Conservation (phyloP, 2,888 invertebrate species). For the Xestia c-nigrum region DNA sequence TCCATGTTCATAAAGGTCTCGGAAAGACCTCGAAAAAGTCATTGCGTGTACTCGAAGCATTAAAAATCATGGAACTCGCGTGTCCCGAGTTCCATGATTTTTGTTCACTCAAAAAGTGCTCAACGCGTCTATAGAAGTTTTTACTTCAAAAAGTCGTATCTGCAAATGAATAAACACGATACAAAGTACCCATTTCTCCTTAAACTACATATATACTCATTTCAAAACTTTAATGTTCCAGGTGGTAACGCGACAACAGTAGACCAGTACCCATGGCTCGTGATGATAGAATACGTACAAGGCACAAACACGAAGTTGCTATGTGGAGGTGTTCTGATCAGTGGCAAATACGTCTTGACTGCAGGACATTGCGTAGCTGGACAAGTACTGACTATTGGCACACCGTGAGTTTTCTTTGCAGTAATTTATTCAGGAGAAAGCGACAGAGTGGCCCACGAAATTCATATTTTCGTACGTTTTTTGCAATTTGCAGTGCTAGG, state of each 20-base stretch:
- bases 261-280: conserved; percentile 91
- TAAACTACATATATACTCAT: not conserved
- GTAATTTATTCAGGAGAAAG: not conserved
- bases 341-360: conserved; percentile 88
- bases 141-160: no score
- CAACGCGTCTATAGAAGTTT: no score
- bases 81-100: no score
- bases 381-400: conserved; percentile 76
- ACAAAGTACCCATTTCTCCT: not conserved
- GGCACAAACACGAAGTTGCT: conserved; percentile 69
- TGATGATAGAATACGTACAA: conserved; percentile 84
- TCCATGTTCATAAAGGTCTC: no score
- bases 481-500: no score
- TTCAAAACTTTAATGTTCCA: conserved; percentile 38
- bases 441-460: no score
- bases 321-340: conserved; percentile 87
- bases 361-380: conserved; percentile 90
- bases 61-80: no score
- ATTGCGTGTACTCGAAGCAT: no score
- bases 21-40: no score
- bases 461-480: no score
- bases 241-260: conserved; percentile 81
- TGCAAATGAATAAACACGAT: no score
- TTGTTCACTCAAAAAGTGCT: no score
- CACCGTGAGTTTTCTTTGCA: conserved; percentile 79